Evolutionary conservation across 1,140 invertebrate species (phyloP), one percentile per base, ranked within the genome.

Genomic region (Conopomorpha cramerella): DNA sequence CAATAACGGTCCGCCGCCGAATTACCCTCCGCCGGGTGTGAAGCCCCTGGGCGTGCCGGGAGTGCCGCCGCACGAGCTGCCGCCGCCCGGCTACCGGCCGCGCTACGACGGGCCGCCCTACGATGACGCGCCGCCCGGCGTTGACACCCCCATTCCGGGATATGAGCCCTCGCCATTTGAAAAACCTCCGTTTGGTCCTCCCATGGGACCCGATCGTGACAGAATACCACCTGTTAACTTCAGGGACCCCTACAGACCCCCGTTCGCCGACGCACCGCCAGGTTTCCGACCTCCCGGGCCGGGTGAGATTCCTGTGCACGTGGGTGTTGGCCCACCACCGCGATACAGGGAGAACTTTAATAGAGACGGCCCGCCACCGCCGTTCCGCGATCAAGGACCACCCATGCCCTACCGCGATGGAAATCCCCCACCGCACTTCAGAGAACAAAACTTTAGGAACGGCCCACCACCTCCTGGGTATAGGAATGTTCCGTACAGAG

Each of bases 81-180:
- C 55, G 18, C 51, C 57, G 4, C 53, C 60, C 10, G 55, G 55
- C 3, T 76, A 68, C 46, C 50, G 72, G 25, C 46, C 37, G 43
- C 61, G 73, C 3, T 77, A 72, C 42, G 67, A 67, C 38, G 57
- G 49, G 23, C 57, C 68, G 7, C 50, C 61, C 12, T 77, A 76
- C 48, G 62, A 65, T 29, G 45, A 61, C 4, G 52, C 63, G 38
- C 73, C 74, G 29, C 74, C 71, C 15, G 77, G 74, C 19, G 59
- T 54, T 10, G 77, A 81, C 42, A 77, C 79, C 8, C 68, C 79
- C n/a, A 70, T 79, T 13, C 79, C 79, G 16, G 79, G 79, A 23
- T 81, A 77, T 47, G 79, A 81, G 41, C 72, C 67, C 16, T 64
- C 70, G 1, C 70, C 72, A 11, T 72, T 76, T 45, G 72, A 76